Conservation (phyloP, 2,113 vertebrate species). For the Ochotona curzoniae region DNA sequence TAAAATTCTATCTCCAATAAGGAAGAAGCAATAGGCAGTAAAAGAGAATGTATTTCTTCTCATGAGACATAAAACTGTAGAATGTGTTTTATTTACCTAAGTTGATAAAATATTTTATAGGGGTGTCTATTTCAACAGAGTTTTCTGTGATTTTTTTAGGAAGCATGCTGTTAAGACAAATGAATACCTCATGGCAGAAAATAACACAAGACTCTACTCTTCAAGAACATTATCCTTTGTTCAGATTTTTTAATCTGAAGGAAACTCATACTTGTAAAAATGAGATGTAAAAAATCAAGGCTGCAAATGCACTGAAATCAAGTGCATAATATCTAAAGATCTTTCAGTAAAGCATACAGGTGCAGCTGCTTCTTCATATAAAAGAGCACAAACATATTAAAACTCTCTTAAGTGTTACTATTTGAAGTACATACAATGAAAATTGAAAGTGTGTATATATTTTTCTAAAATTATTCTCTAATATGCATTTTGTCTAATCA, state of each 20-base stretch:
- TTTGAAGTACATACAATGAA: conserved; percentile 72
- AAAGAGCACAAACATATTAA: conserved; percentile 52
- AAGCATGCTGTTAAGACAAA: neutral
- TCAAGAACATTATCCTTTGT: conserved; percentile 23
- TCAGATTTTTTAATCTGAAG: neutral
- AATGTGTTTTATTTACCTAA: conserved; percentile 33
- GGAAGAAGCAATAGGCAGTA: neutral
- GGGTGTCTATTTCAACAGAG: neutral
- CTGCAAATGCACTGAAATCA: conserved; percentile 48
- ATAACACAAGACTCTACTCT: conserved; percentile 24
- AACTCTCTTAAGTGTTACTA: neutral
- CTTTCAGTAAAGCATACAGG: conserved; percentile 59
- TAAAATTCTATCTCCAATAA: conserved; percentile 19
- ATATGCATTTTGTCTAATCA: conserved; percentile 72
- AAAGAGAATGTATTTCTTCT: conserved; percentile 7
- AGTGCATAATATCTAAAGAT: conserved; percentile 30
- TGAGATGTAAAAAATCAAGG: conserved; percentile 44
- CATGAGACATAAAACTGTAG: conserved; percentile 10
- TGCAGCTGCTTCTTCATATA: conserved; percentile 30
- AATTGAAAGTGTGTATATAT: conserved; percentile 71
- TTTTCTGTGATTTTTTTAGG: conserved; percentile 16
- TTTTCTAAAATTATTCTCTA: conserved; percentile 74
- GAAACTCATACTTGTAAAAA: conserved; percentile 44
- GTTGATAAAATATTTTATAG: neutral
- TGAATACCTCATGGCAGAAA: conserved; percentile 9